Base-by-base conservation (phyloP, 2,797 vertebrate genomes). In the Gambusia yucatana region DNA sequence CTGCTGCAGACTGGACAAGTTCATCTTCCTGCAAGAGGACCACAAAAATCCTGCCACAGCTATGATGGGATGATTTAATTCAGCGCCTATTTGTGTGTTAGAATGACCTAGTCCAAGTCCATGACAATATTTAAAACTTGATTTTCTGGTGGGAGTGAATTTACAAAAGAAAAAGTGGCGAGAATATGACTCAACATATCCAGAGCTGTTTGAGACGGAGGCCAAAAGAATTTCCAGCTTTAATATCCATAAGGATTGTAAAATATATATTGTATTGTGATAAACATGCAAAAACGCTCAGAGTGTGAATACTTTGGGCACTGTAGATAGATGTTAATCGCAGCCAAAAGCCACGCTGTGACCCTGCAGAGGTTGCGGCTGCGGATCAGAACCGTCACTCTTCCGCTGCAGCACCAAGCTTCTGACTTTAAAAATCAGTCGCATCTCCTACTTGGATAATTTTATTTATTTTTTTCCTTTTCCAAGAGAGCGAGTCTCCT, bases 401-500 rank as follows among this genome's bases (percentile, higher is more conserved):
- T 79, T 67, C 65, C 13, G 47, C 82, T 82, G 76, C 86, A 80
- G 73, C 33, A 76, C 77, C 82, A 44, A 67, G 22, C 44, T 75
- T 59, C 67, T 72, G 63, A 41, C 61, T 69, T 50, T 39, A 14
- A 67, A 74, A 77, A 74, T 13, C 22, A 11, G 77, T 85, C 78
- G 65, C 73, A 57, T 82, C 43, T 46, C 74, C 75, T 80, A 8
- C 59, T 70, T 80, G 82, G 81, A 65, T 76, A 80, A 48, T 0
- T 39, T 46, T 33, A 33, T 33, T 52, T 17, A 25, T 28, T 0
- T 3, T 14, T 50, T 46, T 30, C 17, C 44, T 59, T 63, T 77
- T 59, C 43, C 20, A 90, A 90, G 91, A 89, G 88, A 90, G 89
- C 74, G 28, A 88, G 79, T 83, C 80, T 86, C 59, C 87, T 59